Evolutionary conservation across 2,113 vertebrate genomes (phyloP).

Genomic region (Oenanthe oenanthe): DNA sequence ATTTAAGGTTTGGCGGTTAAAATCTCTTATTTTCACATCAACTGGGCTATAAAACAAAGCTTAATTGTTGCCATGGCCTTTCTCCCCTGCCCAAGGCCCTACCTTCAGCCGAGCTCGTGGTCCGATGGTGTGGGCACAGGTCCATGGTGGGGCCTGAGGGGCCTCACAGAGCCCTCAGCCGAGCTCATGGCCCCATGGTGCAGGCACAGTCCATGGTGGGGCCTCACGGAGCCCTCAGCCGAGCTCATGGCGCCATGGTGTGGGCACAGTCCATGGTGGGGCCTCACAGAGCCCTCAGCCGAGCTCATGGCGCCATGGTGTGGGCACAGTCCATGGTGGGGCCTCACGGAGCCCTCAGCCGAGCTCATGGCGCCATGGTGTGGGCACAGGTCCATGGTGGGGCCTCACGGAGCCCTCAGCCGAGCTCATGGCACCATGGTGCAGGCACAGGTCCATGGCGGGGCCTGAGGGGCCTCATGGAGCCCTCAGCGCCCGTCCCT

Average conservation of each 20-base stretch:
- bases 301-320: accelerated
- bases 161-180: neutral
- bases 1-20: neutral
- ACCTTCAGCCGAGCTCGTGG: neutral
- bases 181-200: too few species aligned
- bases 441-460: too few species aligned
- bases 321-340: accelerated
- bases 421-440: too few species aligned
- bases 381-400: too few species aligned
- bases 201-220: too few species aligned
- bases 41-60: neutral
- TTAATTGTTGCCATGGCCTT: neutral
- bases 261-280: too few species aligned
- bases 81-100: neutral
- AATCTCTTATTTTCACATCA: neutral
- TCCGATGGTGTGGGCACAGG: accelerated
- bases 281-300: neutral
- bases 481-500: neutral
- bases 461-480: too few species aligned
- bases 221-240: too few species aligned
- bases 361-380: too few species aligned
- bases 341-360: neutral
- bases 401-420: too few species aligned
- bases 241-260: accelerated
- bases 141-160: neutral